Evolutionary conservation across 2,113 vertebrate genomes (phyloP).

Genomic region (Salvelinus alpinus): DNA sequence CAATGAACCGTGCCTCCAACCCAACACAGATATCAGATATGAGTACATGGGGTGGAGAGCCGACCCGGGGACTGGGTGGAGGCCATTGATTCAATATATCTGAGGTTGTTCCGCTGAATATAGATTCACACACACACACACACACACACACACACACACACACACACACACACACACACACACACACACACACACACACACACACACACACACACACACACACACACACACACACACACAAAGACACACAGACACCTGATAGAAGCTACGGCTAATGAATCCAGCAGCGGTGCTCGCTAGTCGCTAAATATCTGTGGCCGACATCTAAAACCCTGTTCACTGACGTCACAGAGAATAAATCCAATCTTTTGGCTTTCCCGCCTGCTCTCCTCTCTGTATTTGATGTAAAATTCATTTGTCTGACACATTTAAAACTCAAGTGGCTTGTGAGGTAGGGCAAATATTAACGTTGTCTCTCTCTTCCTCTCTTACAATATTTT

Average conservation of each 20-base stretch:
- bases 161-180: too few relatives aligned
- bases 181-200: too few relatives aligned
- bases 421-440: conserved; percentile 44
- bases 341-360: conserved; percentile 54
- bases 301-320: conserved; percentile 36
- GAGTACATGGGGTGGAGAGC: conserved; percentile 50
- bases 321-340: conserved; percentile 17
- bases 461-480: conserved; percentile 30
- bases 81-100: conserved; percentile 60
- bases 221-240: too few relatives aligned
- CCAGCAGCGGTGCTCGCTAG: conserved; percentile 33
- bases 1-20: conserved; percentile 46
- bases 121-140: neutral
- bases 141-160: conserved; percentile 2
- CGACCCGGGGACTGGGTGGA: conserved; percentile 45
- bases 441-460: conserved; percentile 48
- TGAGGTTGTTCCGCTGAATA: conserved; percentile 36
- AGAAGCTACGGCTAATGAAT: conserved; percentile 20
- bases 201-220: neutral
- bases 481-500: neutral
- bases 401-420: conserved; percentile 30
- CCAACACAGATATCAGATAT: conserved; percentile 33
- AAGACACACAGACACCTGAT: conserved; percentile 5
- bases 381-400: conserved; percentile 11
- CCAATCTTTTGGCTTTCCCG: conserved; percentile 4